Evolutionary conservation across 2,888 invertebrate species (phyloP).

Genomic region (Lobophora halterata): DNA sequence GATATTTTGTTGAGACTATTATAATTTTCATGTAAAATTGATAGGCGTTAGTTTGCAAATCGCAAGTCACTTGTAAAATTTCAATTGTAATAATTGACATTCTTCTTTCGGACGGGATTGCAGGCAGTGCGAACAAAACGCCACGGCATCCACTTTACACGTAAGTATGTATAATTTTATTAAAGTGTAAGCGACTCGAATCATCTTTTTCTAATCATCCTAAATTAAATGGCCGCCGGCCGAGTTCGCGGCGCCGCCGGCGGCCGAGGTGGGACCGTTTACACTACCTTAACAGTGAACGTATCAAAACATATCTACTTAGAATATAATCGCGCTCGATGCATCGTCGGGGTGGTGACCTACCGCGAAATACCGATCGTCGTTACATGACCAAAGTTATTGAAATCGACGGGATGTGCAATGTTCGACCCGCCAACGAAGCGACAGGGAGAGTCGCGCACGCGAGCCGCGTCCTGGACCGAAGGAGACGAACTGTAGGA

Average conservation of each 20-base stretch:
- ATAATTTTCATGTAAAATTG: too few species aligned
- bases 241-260: slow-evolving; percentile 32
- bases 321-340: slow-evolving; percentile 33
- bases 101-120: slow-evolving; percentile 46
- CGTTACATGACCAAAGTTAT: slow-evolving; percentile 26
- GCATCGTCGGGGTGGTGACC: slow-evolving; percentile 8
- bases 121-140: slow-evolving; percentile 68
- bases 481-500: neutral
- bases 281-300: slow-evolving; percentile 49
- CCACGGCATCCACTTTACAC: slow-evolving; percentile 77
- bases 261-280: slow-evolving; percentile 63
- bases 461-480: neutral
- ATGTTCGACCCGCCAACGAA: slow-evolving; percentile 12
- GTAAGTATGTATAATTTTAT: slow-evolving; percentile 54
- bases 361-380: slow-evolving; percentile 19
- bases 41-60: too few species aligned
- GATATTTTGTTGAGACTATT: too few species aligned
- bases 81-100: slow-evolving; percentile 61
- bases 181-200: slow-evolving; percentile 63
- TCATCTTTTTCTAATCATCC: slow-evolving; percentile 58
- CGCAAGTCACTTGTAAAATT: slow-evolving; percentile 13
- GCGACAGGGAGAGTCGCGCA: neutral
- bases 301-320: slow-evolving; percentile 48
- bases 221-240: slow-evolving; percentile 51
- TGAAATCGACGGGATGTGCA: slow-evolving; percentile 32